A percentile compares a stretch with the other conserved stretches of the same genome.
These are phyloP conservation scores for Brachionus asplanchnoidis DNA, from an alignment of 1,140 invertebrate species.

Conservation along the genomic window DNA sequence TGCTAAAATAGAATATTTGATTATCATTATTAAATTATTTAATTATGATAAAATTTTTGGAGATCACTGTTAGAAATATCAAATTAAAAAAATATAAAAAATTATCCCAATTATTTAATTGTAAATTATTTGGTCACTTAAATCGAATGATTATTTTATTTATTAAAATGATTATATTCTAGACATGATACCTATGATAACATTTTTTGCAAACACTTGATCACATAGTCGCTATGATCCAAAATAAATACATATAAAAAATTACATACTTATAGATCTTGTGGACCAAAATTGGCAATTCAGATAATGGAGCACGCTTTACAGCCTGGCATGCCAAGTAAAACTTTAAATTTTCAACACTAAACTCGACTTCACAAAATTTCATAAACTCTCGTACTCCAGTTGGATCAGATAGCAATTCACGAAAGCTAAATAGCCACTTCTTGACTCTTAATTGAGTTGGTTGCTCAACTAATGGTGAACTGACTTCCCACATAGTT, in stretches of 20 bases:
- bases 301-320: neutral
- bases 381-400: conserved; percentile 90
- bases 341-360: conserved; percentile 90
- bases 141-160: no score
- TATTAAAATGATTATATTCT: no score
- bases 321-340: neutral
- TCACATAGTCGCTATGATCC: no score
- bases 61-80: no score
- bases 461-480: conserved; percentile 47
- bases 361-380: conserved; percentile 96
- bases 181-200: no score
- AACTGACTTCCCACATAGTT: conserved; percentile 82
- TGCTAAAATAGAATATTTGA: no score
- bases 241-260: neutral
- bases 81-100: no score
- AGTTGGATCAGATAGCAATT: conserved; percentile 86
- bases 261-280: conserved; percentile 20
- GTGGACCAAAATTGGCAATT: neutral
- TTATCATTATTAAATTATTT: no score
- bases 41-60: no score
- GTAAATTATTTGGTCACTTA: no score
- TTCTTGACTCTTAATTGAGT: conserved; percentile 72
- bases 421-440: conserved; percentile 91
- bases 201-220: no score
- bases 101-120: no score